A percentile compares a stretch with the other conserved stretches of the same genome.
Conservation (phyloP, 2,113 vertebrate species). For the Tachuris rubrigastra region DNA sequence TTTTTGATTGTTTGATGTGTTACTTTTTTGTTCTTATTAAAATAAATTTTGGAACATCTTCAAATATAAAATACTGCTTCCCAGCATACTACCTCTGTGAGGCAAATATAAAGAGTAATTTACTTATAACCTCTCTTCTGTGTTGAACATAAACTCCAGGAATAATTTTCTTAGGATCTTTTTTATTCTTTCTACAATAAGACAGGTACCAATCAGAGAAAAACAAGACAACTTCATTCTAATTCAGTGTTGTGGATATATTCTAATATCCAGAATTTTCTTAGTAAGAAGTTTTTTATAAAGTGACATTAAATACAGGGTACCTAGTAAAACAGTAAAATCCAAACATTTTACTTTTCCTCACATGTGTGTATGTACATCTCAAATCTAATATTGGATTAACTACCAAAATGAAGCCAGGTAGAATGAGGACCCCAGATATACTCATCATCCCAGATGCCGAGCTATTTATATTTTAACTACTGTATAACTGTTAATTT, state of each 20-base stretch:
- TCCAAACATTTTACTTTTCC: neutral
- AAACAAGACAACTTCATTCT: neutral
- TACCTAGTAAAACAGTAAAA: neutral
- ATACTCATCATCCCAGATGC: neutral
- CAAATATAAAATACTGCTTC: neutral
- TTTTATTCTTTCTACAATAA: neutral
- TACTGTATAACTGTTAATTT: conserved; percentile 14
- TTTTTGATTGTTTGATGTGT: neutral
- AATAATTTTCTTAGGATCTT: neutral
- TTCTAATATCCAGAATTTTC: neutral
- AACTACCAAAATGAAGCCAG: neutral
- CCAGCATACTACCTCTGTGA: neutral
- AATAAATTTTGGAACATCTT: neutral
- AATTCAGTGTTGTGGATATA: neutral
- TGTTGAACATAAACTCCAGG: neutral
- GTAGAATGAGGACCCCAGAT: neutral
- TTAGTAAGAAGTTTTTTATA: neutral
- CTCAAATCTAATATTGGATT: neutral
- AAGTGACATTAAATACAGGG: neutral
- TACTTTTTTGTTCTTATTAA: neutral
- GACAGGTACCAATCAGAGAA: neutral
- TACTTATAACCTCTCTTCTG: neutral
- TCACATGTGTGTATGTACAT: neutral
- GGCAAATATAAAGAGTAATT: neutral
- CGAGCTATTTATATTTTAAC: neutral